Base-by-base conservation (phyloP, 2,888 invertebrate genomes). In the Lycia hirtaria region DNA sequence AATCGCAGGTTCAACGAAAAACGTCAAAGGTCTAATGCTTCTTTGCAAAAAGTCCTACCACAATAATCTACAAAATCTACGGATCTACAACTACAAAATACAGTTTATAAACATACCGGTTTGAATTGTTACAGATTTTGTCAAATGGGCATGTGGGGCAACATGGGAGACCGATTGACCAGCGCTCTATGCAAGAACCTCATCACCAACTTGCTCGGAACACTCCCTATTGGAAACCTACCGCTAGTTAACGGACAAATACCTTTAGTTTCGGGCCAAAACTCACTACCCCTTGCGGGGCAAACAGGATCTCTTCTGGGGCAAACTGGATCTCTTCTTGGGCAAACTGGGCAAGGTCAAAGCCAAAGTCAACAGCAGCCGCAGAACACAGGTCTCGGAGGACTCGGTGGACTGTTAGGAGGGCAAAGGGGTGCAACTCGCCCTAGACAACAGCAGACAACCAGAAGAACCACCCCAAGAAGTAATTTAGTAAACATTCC, bases 61-160 rank as follows among this genome's bases (percentile, higher is more conserved):
- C n/a, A n/a, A n/a, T n/a, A n/a, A n/a, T n/a, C n/a, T n/a, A n/a
- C n/a, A n/a, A n/a, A n/a, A n/a, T n/a, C n/a, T n/a, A n/a, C n/a
- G n/a, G n/a, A n/a, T n/a, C n/a, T n/a, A n/a, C n/a, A n/a, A n/a
- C n/a, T n/a, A n/a, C n/a, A n/a, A n/a, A n/a, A n/a, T n/a, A n/a
- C n/a, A n/a, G n/a, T n/a, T n/a, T n/a, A n/a, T n/a, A n/a, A n/a
- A n/a, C n/a, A n/a, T n/a, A n/a, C n/a, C n/a, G 7, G 19, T 28
- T 26, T 2, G 15, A 41, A n/a, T 48, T 35, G 48, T 85, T 81
- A 17, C 72, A 93, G 94, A 68, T 94, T 93, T 71, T 95, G 95
- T 71, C 93, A 95, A 81, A 94, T 95, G 92, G 95, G 93, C 4
- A 75, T 95, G 5, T 95, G 95, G 95, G 93, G 94, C 2, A 94